phyloP scores from a whole-genome alignment of 2,888 invertebrate genomes.

The Catocala sponsa region DNA sequence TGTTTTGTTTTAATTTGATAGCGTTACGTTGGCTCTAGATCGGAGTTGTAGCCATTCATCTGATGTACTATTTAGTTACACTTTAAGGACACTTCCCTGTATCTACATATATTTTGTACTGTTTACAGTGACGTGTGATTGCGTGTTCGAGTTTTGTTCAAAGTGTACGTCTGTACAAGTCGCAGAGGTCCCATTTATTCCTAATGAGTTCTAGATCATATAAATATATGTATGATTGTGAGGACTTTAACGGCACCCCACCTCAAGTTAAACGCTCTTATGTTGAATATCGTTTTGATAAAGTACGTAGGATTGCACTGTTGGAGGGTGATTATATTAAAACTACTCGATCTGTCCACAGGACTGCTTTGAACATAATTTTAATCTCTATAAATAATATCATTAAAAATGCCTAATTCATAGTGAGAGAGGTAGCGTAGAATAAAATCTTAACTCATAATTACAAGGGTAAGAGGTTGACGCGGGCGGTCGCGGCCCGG shows the following conservation, averaged over 20 bases:
- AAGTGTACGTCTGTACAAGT: conserved; percentile 54
- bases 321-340: conserved; percentile 58
- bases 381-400: conserved; percentile 77
- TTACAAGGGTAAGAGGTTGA: conserved; percentile 64
- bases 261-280: conserved; percentile 54
- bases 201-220: conserved; percentile 87
- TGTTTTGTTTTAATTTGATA: conserved; percentile 74
- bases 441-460: conserved; percentile 76
- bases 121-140: conserved; percentile 54
- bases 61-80: conserved; percentile 54
- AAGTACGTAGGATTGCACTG: conserved; percentile 61
- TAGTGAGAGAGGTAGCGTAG: conserved; percentile 86
- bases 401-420: conserved; percentile 80
- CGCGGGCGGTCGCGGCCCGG: conserved; percentile 49
- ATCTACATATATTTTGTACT: conserved; percentile 54
- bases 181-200: conserved; percentile 70
- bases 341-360: conserved; percentile 67
- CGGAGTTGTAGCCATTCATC: conserved; percentile 61
- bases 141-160: conserved; percentile 45
- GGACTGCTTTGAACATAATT: conserved; percentile 71
- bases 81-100: conserved; percentile 47
- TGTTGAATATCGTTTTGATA: conserved; percentile 56
- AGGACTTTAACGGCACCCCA: conserved; percentile 58
- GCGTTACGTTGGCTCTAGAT: conserved; percentile 70
- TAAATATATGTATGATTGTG: conserved; percentile 80